Evolutionary conservation across 2,113 vertebrate genomes (phyloP).

Genomic region (Globicephala melas): DNA sequence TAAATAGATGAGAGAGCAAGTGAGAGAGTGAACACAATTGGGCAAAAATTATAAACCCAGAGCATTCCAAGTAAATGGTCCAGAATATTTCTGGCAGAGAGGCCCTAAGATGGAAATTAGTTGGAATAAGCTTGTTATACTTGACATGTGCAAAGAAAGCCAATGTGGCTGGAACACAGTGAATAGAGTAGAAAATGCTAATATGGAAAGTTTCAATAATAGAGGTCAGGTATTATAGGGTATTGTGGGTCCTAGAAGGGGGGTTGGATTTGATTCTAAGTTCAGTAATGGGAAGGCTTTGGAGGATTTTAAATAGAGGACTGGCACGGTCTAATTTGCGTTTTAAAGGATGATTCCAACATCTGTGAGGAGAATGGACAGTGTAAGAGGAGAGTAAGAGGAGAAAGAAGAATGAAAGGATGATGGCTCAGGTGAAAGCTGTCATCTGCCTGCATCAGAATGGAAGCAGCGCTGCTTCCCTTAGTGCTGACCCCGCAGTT

Average conservation of each 20-base stretch:
- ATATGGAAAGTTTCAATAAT: background rate
- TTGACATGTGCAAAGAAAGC: background rate
- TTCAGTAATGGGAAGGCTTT: background rate
- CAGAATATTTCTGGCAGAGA: background rate
- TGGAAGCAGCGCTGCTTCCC: accelerated
- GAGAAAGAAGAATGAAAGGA: background rate
- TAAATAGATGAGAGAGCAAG: background rate
- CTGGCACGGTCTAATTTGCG: background rate
- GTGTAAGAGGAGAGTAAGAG: background rate
- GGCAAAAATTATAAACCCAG: background rate
- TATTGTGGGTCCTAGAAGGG: background rate
- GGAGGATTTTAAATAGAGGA: background rate
- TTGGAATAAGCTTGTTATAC: background rate
- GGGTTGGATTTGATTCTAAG: background rate
- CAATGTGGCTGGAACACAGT: background rate
- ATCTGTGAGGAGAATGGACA: background rate
- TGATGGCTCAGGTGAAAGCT: background rate
- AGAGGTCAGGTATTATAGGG: background rate
- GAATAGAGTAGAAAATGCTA: background rate
- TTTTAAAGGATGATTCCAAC: background rate
- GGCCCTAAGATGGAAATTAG: background rate
- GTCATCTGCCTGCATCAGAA: background rate
- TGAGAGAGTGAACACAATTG: background rate
- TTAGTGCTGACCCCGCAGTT: background rate
- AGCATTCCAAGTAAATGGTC: background rate